Conservation (phyloP, 53 echinoderm and acorn worm species). For the Glandiceps talaboti region DNA sequence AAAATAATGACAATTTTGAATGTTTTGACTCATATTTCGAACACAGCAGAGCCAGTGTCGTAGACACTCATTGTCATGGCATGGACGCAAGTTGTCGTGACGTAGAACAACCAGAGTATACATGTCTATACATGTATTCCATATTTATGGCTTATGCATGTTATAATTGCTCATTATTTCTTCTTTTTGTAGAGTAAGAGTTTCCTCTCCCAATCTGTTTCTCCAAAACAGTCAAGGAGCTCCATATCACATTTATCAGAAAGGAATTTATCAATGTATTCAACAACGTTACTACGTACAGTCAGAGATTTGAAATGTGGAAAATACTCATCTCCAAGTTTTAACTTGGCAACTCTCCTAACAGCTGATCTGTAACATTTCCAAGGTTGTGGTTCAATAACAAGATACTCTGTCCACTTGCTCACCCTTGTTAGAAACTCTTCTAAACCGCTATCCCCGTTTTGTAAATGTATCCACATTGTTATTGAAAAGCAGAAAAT, state of each 20-base stretch:
- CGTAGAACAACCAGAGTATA: too few relatives aligned
- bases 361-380: slow-evolving; percentile 43
- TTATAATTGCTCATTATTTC: too few relatives aligned
- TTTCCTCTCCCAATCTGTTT: slow-evolving; percentile 42
- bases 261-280: slow-evolving; percentile 22
- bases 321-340: slow-evolving; percentile 7
- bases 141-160: too few relatives aligned
- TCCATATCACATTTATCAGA: slow-evolving; percentile 24
- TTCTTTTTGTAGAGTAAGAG: slow-evolving; percentile 9
- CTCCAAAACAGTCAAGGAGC: slow-evolving; percentile 26
- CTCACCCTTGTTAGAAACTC: slow-evolving; percentile 23
- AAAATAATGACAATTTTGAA: too few relatives aligned
- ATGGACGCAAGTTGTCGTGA: too few relatives aligned
- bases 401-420: slow-evolving; percentile 15
- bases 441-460: slow-evolving; percentile 31
- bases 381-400: slow-evolving; percentile 54
- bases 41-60: too few relatives aligned
- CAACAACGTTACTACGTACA: slow-evolving; percentile 27
- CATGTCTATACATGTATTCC: too few relatives aligned
- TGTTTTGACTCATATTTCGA: too few relatives aligned
- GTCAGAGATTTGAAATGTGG: slow-evolving; percentile 15
- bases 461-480: slow-evolving; percentile 57
- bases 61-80: too few relatives aligned
- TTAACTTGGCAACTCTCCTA: slow-evolving; percentile 33
- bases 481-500: slow-evolving; percentile 48